A percentile compares a stretch with the other conserved stretches of the same genome.
These are phyloP conservation scores for Bombyx mandarina DNA, from an alignment of 1,140 invertebrate species.

Conservation along the genomic window DNA sequence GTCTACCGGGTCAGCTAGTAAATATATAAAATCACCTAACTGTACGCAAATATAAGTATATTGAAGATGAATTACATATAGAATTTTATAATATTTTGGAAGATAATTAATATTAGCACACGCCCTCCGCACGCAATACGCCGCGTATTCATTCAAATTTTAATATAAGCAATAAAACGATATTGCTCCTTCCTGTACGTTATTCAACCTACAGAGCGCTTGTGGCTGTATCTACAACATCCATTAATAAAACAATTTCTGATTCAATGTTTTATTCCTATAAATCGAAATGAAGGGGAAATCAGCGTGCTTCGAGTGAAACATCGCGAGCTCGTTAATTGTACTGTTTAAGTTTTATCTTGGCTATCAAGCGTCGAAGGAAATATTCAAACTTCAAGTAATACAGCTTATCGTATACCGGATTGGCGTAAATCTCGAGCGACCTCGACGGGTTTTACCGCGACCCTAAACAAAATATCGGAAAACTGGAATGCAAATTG, in stretches of 20 bases:
- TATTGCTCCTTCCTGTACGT: no score
- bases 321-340: background rate
- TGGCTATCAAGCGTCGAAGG: no score
- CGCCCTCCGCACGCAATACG: background rate
- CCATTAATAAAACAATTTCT: no score
- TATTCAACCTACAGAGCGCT: no score
- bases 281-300: no score
- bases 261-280: no score
- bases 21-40: no score
- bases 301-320: background rate
- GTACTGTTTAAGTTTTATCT: no score
- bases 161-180: background rate
- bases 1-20: no score
- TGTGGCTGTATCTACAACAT: no score
- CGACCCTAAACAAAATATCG: conserved; percentile 14
- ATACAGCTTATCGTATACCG: conserved; percentile 3
- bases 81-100: background rate
- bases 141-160: background rate
- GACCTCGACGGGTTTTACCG: conserved; percentile 10
- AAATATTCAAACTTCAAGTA: conserved; percentile 2
- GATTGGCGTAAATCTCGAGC: conserved; percentile 17
- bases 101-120: background rate
- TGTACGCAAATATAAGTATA: no score
- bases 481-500: conserved; percentile 19
- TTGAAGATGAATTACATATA: background rate